Evolutionary conservation across 2,113 vertebrate genomes (phyloP), one percentile per base, ranked within the genome.

Genomic region (Microcebus lehilahytsara): DNA sequence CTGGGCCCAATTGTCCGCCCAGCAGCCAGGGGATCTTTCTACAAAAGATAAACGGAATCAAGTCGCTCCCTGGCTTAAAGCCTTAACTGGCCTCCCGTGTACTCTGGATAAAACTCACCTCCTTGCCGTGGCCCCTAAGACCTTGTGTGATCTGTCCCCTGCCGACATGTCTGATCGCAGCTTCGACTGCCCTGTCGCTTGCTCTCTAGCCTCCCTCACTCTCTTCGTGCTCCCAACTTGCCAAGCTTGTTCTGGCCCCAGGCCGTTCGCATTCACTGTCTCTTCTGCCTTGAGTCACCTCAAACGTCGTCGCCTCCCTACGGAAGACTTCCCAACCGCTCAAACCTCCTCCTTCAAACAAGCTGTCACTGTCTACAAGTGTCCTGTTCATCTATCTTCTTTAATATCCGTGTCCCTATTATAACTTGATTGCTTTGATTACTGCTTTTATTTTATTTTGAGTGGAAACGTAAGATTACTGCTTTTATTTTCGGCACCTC

Each of bases 71-170:
- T 74, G 51, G 56, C 30, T 88, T 86, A 81, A 66, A 93, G 78
- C 40, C 49, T 69, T 32, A 3, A 2, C 5, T 53, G 12, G 66
- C 6, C 10, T 67, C 42, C 81, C 27, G 23, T 51, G 46, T 74
- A 22, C 30, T 37, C 14, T 56, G 19, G 85, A 34, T 78, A 62
- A 71, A 91, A 93, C 17, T 83, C 75, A 71, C 69, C 95, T 94
- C 77, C 91, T 81, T 51, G n/a, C 30, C 20, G 17, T 37, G 11
- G 40, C 19, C 9, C 20, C 56, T 67, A 58, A 95, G 77, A 74
- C 42, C 94, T 5, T 46, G 23, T 0, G 3, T 34, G 42, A 89
- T 64, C 83, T 46, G 51, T 23, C 75, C 51, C 27, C 42, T 93
- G 22, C 84, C 32, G 23, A 27, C 13, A 13, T 34, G 56, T 67